Base-by-base conservation (phyloP, 2,797 vertebrate genomes). In the Pseudopleuronectes americanus region DNA sequence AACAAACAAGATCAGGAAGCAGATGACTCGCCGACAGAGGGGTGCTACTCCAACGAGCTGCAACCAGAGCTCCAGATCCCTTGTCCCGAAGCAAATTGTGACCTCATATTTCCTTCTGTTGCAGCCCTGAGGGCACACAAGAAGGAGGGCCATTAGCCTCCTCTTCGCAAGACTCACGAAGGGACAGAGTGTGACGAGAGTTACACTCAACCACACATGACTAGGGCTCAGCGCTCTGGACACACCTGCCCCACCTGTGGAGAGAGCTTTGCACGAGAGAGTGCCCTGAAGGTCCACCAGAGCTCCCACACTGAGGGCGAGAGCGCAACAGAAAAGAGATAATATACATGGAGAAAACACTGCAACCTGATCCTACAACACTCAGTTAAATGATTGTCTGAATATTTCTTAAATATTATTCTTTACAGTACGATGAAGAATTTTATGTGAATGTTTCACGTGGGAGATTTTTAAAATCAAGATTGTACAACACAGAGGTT, bases 81-180 rank as follows among this genome's bases (percentile, higher is more conserved):
- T 4, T 95, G 94, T 85, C 57, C 94, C 1, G 84, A 90, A 69
- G 64, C 69, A 36, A 68, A 91, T 26, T 95, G 94, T 76, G 89
- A 94, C 64, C 87, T 89, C 22, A 28, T 67, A 26, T 95, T 95
- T 67, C 80, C 92, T 14, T 78, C 89, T 67, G 60, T 92, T 69
- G 78, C 74, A 41, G 88, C 88, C 61, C 85, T 95, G 47, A 84
- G 93, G 64, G 84, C 71, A 12, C 94, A 95, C 76, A 95, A 92
- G 79, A 93, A 81, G 59, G 81, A 80, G 4, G 16, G 60, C 3
- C 94, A 94, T 53, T 68, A 68, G 0, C 76, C 72, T 23, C 21
- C 36, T 1, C 19, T 71, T 59, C 67, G 55, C n/a, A 92, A 88
- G 49, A 70, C 84, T 66, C 78, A 92, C 17, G 53, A 77, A 8